Conservation (phyloP, 2,113 vertebrate genomes). For the Pelusios castaneus region DNA sequence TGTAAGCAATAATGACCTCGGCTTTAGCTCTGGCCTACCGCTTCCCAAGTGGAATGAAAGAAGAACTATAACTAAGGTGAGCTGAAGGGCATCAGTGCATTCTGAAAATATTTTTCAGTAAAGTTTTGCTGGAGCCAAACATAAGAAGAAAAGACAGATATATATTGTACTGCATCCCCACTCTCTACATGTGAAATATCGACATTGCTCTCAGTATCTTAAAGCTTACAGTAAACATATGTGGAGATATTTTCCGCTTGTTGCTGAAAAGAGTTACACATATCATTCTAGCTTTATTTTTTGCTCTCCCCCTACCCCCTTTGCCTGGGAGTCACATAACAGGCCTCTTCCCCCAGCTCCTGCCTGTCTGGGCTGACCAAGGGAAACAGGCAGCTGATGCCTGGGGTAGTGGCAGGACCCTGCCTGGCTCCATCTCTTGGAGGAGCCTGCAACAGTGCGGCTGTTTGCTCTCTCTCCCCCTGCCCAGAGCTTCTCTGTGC, state of each 20-base stretch:
- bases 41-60: neutral
- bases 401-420: neutral
- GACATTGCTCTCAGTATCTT: neutral
- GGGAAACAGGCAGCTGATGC: too few species aligned
- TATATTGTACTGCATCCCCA: neutral
- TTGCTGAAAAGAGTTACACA: neutral
- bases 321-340: too few species aligned
- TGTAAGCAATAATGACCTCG: conserved; percentile 40
- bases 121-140: neutral
- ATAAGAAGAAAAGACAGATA: neutral
- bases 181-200: neutral
- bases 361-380: too few species aligned
- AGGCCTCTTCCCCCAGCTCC: too few species aligned
- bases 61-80: conserved; percentile 48
- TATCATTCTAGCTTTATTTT: neutral
- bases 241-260: neutral
- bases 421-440: neutral
- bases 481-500: neutral
- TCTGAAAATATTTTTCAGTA: conserved; percentile 20
- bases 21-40: conserved; percentile 33
- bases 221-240: conserved; percentile 24
- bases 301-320: too few species aligned
- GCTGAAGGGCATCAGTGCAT: conserved; percentile 32
- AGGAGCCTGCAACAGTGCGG: neutral
- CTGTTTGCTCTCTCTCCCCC: neutral